Base-by-base conservation (phyloP, 2,113 vertebrate species). In the Limanda limanda region DNA sequence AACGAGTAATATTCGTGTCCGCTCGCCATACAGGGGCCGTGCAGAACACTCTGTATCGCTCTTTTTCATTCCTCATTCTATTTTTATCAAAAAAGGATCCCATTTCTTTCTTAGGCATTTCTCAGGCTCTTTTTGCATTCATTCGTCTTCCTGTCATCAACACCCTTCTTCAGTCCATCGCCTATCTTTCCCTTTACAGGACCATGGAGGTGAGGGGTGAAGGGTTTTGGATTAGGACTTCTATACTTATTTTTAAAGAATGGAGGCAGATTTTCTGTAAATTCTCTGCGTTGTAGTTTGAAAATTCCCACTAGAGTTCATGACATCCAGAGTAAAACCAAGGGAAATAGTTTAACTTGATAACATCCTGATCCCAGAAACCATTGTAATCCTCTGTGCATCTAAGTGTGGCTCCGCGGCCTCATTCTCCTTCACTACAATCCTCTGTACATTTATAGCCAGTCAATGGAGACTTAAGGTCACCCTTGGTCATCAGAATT, bases 81-180 rank as follows among this genome's bases (percentile, higher is more conserved):
- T 90, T 86, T 88, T 82, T 88, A 80, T 79, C 74, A 79, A 69
- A 78, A 71, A 66, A 68, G 77, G 72, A 83, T 88, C 86, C 64
- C 0, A 9, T 90, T 91, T 88, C 85, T 81, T 88, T 82, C 82
- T 90, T 63, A 1, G 80, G 65, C 68, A 83, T 91, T 88, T 88
- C 81, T 87, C 35, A 0, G 73, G 74, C 82, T 92, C 89, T 86
- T 77, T 89, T 89, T 77, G 74, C 89, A 87, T 87, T 71, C 82
- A 89, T 93, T 86, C 72, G 1, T 92, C 88, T 92, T 92, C 71
- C 82, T 92, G 89, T 92, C 88, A 90, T 58, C 90, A 76, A 48
- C 74, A 25, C 47, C 56, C 73, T 69, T 51, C 55, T 57, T 63
- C 81, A 85, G 83, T 80, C 84, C 20, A 51, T 86, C 86, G 78